Evolutionary conservation across 2,888 invertebrate species (phyloP).

Genomic region (Drosophila incognita): DNA sequence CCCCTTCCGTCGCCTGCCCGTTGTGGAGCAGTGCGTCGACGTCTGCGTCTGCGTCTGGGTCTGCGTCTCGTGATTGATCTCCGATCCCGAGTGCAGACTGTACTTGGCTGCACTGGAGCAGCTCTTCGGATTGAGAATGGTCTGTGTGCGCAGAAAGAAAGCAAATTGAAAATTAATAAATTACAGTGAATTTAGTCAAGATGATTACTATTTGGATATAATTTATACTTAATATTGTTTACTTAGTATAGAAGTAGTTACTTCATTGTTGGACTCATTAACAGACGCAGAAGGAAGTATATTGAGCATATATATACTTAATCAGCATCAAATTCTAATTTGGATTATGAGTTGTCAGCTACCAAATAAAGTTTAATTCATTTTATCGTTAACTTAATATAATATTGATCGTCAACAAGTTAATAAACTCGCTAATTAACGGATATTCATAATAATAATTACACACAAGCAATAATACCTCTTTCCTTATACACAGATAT

Average conservation of each 20-base stretch:
- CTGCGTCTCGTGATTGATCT: slow-evolving; percentile 91
- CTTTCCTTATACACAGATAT: not conserved
- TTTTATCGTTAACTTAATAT: not conserved
- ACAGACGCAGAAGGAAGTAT: not conserved
- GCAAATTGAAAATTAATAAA: not conserved
- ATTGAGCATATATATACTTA: not conserved
- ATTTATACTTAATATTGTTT: not conserved
- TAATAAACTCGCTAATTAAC: too few species aligned
- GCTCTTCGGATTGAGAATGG: slow-evolving; percentile 83
- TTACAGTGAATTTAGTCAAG: not conserved
- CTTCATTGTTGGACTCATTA: not conserved
- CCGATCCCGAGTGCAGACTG: slow-evolving; percentile 67
- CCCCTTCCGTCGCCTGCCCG: slow-evolving; percentile 87
- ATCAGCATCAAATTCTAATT: not conserved
- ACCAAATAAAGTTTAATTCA: not conserved
- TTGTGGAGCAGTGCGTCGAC: slow-evolving; percentile 84
- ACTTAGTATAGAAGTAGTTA: not conserved
- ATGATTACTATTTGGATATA: not conserved
- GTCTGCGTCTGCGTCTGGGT: slow-evolving; percentile 88
- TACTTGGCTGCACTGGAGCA: slow-evolving; percentile 80
- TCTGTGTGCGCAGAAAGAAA: slow-evolving; percentile 76
- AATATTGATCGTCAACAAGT: not conserved
- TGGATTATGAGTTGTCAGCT: not conserved
- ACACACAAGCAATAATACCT: not conserved
- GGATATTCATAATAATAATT: not conserved